phyloP scores from a whole-genome alignment of 2,113 vertebrate genomes.

The Eptesicus fuscus region DNA sequence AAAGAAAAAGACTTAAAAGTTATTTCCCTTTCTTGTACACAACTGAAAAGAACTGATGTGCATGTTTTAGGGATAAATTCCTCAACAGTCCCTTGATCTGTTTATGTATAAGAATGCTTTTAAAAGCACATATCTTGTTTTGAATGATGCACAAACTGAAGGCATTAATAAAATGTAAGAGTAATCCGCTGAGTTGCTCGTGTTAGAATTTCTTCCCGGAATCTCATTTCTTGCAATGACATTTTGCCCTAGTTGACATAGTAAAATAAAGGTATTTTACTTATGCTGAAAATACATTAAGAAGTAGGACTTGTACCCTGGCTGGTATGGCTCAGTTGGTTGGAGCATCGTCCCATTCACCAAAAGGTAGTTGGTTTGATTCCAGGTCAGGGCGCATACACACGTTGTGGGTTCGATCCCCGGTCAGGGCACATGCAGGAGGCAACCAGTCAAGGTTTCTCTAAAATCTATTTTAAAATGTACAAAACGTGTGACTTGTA shows the following conservation, averaged over 20 bases:
- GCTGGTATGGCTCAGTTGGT: background rate
- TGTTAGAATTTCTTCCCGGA: conserved; percentile 47
- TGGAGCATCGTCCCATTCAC: background rate
- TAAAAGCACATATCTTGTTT: conserved; percentile 48
- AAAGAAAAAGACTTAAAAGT: conserved; percentile 32
- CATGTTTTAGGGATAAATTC: conserved; percentile 63
- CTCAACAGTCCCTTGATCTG: conserved; percentile 41
- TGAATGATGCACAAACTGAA: conserved; percentile 58
- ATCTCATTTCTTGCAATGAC: background rate
- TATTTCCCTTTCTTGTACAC: conserved; percentile 54
- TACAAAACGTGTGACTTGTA: background rate
- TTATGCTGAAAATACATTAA: conserved; percentile 10
- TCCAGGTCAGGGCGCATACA: background rate
- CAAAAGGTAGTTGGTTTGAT: background rate
- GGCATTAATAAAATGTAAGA: conserved; percentile 66
- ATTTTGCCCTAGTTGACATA: background rate
- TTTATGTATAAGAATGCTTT: conserved; percentile 66
- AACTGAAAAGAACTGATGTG: conserved; percentile 52
- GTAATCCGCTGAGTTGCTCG: background rate
- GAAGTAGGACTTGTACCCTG: background rate
- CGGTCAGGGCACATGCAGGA: background rate
- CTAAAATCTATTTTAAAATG: background rate
- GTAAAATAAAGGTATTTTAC: background rate
- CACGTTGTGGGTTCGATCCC: too few species aligned
- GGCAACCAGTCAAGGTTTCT: background rate